These are phyloP conservation scores for Microplitis manilae DNA, from an alignment of 2,888 invertebrate species.

Conservation along the genomic window DNA sequence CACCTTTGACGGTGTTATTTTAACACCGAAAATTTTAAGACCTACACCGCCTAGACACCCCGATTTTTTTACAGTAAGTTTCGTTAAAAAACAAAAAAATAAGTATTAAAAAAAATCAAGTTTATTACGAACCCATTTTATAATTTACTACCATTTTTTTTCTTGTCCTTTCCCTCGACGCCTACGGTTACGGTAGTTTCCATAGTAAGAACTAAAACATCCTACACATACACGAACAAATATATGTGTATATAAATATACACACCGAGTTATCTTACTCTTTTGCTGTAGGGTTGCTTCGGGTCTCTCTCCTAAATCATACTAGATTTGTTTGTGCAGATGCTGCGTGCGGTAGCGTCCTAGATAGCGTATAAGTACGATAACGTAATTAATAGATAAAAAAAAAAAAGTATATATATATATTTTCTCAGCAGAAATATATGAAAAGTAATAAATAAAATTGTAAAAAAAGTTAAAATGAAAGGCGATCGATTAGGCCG, in stretches of 20 bases:
- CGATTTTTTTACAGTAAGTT: no score
- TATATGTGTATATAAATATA: no score
- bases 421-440: no score
- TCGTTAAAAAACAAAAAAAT: no score
- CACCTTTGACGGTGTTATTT: no score
- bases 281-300: constrained; percentile 20
- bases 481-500: neutral
- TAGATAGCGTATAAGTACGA: constrained; percentile 14
- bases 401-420: neutral
- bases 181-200: neutral
- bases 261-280: constrained; percentile 40
- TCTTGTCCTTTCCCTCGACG: neutral
- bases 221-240: constrained; percentile 24
- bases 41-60: no score
- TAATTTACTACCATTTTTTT: no score
- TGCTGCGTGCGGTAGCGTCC: constrained; percentile 44
- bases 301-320: constrained; percentile 49
- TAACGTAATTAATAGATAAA: constrained; percentile 19
- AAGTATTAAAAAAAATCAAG: no score
- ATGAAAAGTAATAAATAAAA: no score
- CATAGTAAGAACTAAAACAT: constrained; percentile 26
- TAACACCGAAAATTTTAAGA: no score
- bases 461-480: no score
- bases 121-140: no score
- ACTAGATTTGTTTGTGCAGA: constrained; percentile 56